Base-by-base conservation (phyloP, 2,797 vertebrate species). In the Brachyalestes nurse region DNA sequence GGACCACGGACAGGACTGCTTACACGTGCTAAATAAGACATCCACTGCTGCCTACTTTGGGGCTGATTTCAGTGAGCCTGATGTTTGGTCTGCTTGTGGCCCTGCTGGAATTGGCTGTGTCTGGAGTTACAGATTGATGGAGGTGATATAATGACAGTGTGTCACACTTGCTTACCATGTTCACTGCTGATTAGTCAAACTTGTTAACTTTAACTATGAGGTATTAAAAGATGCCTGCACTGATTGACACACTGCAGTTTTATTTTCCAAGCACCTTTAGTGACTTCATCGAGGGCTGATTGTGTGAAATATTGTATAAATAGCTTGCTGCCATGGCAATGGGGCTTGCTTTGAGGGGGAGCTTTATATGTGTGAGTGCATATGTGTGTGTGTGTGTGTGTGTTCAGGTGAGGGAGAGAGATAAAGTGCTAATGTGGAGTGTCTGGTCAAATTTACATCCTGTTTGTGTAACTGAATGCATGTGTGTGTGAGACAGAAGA, bases 271-370 rank as follows among this genome's bases (percentile, higher is more conserved):
- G 80, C 72, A 78, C 78, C 69, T 58, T 75, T 81, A 70, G 76
- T 77, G 69, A 80, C 82, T 77, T 69, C 72, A 75, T 80, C 78
- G 61, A 77, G 82, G 74, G 57, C 69, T 84, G 78, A 84, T 84
- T 84, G 75, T 84, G 82, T 74, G 67, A 73, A 0, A 0, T 88
- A 62, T 28, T 87, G 75, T 84, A 89, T 79, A 79, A 85, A 72
- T 87, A 84, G 79, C 80, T 79, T 86, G 82, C 85, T 92, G 84
- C 81, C 81, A 76, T 83, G 73, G 86, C 88, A 87, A 75, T 75
- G 84, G 78, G 80, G 42, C 76, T 62, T 75, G 45, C 80, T 77
- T 71, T 82, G 58, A 71, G 72, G 61, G 72, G 57, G 81, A 75
- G 69, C 45, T 14, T 45, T 49, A 21, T 79, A 55, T 70, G 42